Evolutionary conservation across 2,797 vertebrate genomes (phyloP).

Genomic region (Melanotaenia nigrans): DNA sequence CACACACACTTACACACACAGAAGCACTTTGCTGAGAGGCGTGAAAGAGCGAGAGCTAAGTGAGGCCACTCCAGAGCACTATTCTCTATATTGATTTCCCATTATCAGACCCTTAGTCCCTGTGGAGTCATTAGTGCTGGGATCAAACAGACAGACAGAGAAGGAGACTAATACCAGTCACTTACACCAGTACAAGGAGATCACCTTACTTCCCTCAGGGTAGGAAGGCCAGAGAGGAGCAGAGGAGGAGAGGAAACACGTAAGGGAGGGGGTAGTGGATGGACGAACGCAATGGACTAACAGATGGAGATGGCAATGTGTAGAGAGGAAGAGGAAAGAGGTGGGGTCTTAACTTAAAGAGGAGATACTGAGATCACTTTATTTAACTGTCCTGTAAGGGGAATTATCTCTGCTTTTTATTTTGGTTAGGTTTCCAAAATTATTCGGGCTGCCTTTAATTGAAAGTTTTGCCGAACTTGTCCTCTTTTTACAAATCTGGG

Average conservation of each 20-base stretch:
- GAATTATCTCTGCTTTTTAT: conserved; percentile 14
- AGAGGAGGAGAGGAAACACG: conserved; percentile 69
- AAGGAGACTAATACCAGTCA: conserved; percentile 82
- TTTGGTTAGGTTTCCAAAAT: background rate
- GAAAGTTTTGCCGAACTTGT: background rate
- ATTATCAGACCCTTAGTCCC: conserved; percentile 81
- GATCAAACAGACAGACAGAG: conserved; percentile 83
- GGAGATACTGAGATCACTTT: conserved; percentile 77
- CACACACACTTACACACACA: conserved; percentile 47
- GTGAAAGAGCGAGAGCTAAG: conserved; percentile 79
- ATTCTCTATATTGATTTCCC: conserved; percentile 84
- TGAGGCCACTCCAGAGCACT: conserved; percentile 78
- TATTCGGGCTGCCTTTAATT: conserved; percentile 9
- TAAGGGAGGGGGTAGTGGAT: conserved; percentile 52
- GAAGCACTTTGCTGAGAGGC: conserved; percentile 79
- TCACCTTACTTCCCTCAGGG: conserved; percentile 77
- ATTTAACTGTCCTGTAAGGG: conserved; percentile 48
- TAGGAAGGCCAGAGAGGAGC: conserved; percentile 74
- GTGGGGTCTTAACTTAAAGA: conserved; percentile 58
- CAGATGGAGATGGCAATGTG: conserved; percentile 74
- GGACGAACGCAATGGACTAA: conserved; percentile 67
- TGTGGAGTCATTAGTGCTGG: conserved; percentile 80
- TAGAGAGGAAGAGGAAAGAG: conserved; percentile 62
- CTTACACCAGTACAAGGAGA: conserved; percentile 79
- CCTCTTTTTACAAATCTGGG: background rate